Evolutionary conservation across 2,113 vertebrate species (phyloP), one percentile per base, ranked within the genome.

Genomic region (Silurus meridionalis): DNA sequence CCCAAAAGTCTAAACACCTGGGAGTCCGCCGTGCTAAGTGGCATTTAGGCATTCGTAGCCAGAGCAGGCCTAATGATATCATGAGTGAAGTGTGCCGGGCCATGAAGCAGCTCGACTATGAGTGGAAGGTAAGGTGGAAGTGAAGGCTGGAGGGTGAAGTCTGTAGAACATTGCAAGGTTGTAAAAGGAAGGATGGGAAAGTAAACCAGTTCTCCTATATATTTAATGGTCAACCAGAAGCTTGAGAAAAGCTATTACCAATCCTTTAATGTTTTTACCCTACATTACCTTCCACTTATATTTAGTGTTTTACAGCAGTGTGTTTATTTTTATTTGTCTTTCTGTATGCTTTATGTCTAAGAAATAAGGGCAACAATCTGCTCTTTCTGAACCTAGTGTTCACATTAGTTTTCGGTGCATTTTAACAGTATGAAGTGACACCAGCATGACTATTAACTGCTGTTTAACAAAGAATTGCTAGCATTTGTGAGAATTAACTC

Each of bases 81-180:
- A 99, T 99, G 98, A 96, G 97, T 1, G 98, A 99, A 94, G 98
- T 99, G 71, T 99, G 98, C 86, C 94, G 97, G 85, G 97, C 98
- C 91, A 99, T 99, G 95, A 99, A 99, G 89, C 97, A 98, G 87
- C 92, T 99, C 90, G 98, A 97, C 93, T 99, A 99, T 55, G 97
- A 99, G 92, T 99, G 98, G 98, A 99, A 99, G 97, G 98, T 99
- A 93, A 95, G 82, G 11, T 6, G 25, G n/a, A 25, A 48, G 37
- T 8, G 17, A 6, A 71, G 71, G 15, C n/a, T 55, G 58, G 46
- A 10, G 14, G 37, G 37, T 15, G 66, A n/a, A 37, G 0, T 64
- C 37, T 5, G 3, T 48, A 79, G 48, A 50, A 77, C 23, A 25
- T 53, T 11, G 5, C 55, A 11, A 53, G 23, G 25, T 55, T 15